Evolutionary conservation across 1,140 invertebrate species (phyloP).

Genomic region (Phortica variegata): DNA sequence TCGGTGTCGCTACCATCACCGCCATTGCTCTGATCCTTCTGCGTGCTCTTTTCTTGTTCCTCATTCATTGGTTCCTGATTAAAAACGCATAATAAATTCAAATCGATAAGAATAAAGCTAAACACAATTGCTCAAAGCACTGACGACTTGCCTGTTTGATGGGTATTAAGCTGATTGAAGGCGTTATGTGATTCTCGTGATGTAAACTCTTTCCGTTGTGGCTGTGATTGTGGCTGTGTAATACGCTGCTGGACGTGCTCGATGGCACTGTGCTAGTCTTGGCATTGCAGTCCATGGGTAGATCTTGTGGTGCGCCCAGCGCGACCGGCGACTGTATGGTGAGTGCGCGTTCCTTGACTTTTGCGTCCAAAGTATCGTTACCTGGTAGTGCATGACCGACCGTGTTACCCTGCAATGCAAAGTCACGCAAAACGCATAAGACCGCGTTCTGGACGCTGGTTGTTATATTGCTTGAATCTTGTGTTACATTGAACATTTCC

Average conservation of each 20-base stretch:
- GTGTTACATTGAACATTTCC: conserved; percentile 53
- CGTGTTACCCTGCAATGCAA: conserved; percentile 53
- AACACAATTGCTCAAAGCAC: not conserved
- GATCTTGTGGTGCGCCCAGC: conserved; percentile 25
- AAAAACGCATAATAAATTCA: not conserved
- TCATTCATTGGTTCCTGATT: conserved; percentile 27
- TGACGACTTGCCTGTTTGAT: conserved; percentile 70
- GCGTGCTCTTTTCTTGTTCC: conserved; percentile 22
- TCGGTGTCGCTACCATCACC: conserved; percentile 44
- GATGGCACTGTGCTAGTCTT: conserved; percentile 49
- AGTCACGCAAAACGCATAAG: conserved; percentile 56
- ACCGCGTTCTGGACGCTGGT: conserved; percentile 30
- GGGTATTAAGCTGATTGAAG: conserved; percentile 81
- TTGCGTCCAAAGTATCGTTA: not conserved
- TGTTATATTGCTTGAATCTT: conserved; percentile 12
- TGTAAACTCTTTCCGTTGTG: conserved; percentile 20
- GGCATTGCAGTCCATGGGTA: conserved; percentile 51
- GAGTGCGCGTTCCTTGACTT: conserved; percentile 36
- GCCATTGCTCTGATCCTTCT: conserved; percentile 13
- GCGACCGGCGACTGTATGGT: conserved; percentile 33
- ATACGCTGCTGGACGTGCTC: conserved; percentile 32
- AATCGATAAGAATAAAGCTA: not conserved
- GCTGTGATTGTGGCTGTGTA: conserved; percentile 27
- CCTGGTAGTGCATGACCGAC: no score
- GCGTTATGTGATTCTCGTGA: conserved; percentile 68